Base-by-base conservation (phyloP, 2,797 vertebrate species). In the Eremophila alpestris region DNA sequence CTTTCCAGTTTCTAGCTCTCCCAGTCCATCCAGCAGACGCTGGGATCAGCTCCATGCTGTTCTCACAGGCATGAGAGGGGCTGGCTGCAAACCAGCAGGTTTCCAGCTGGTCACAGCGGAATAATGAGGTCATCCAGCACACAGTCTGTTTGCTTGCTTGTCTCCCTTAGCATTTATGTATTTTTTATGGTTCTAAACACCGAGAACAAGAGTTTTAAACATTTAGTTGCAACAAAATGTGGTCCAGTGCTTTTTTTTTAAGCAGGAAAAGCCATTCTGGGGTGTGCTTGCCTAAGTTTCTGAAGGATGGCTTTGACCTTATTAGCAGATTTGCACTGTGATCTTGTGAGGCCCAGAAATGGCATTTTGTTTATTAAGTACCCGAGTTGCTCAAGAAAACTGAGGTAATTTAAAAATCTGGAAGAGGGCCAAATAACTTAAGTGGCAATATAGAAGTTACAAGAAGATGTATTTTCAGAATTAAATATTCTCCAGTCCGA, bases 131-230 rank as follows among this genome's bases (percentile, higher is more conserved):
- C 94, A 91, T 52, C 82, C 89, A 60, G 71, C 41, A 51, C 48
- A 65, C 38, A 76, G 46, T 1, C 90, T 89, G 85, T 3, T 83
- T 71, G 67, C 89, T 90, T 73, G 59, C 76, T 92, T 86, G 83
- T 91, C 74, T 91, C 73, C 83, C 34, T 85, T 83, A 94, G 78
- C 80, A 79, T 95, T 94, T 95, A 94, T 93, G 83, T 89, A 88
- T 95, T 90, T 94, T 95, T 95, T 82, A 95, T 95, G 90, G 38
- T 88, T 67, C 46, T 68, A 90, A 96, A 92, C 79, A 92, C 46
- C 30, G 46, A 87, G 68, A 95, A 87, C 92, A 92, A 71, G 82
- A 64, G 48, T 90, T 95, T 93, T 88, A 96, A 96, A 93, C 69
- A 88, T 95, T 91, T 83, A 94, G 43, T 71, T 75, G 55, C 43